Evolutionary conservation across 2,888 invertebrate species (phyloP), one percentile per base, ranked within the genome.

Genomic region (Mesorhabditis spiculigera): DNA sequence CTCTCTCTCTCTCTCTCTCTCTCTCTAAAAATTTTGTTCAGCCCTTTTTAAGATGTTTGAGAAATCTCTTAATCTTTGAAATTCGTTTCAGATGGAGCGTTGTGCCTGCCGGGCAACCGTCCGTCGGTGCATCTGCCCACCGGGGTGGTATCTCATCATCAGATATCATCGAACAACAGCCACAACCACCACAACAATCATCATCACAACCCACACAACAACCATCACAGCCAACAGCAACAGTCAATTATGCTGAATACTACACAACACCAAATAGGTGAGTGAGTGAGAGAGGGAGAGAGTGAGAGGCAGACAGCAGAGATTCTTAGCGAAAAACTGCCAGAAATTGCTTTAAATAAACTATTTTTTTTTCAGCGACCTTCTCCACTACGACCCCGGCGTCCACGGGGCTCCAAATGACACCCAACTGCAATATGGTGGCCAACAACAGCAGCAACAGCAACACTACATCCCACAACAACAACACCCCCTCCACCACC

Each of bases 401-500:
- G 10, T 50, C 58, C 58, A 50, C 58, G 10, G 58, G 28, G 28
- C 28, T 28, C 28, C 28, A 28, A 28, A 28, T 28, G 28, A 28
- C 28, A 28, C 28, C 28, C 28, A 28, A 28, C 28, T 28, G 28
- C 28, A 28, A 28, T 28, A 28, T 28, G 28, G 28, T 28, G 28
- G 28, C 28, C 28, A 28, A 50, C 58, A 50, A n/a, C 58, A n/a
- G 58, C 8, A 13, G 58, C 10, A 10, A 2, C 58, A 50, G 58
- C 58, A 50, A 50, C 58, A 50, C 58, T 50, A 50, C 58, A 50
- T 50, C 58, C 58, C 8, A 50, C 58, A 50, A 50, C 58, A 50
- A 13, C 8, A 50, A 50, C 58, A 28, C 28, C 28, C 28, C 28
- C 28, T 28, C 28, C 28, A 28, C 28, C 28, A 28, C 28, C 28